Evolutionary conservation across 2,888 invertebrate genomes (phyloP).

Genomic region (Hedychridium roseum): DNA sequence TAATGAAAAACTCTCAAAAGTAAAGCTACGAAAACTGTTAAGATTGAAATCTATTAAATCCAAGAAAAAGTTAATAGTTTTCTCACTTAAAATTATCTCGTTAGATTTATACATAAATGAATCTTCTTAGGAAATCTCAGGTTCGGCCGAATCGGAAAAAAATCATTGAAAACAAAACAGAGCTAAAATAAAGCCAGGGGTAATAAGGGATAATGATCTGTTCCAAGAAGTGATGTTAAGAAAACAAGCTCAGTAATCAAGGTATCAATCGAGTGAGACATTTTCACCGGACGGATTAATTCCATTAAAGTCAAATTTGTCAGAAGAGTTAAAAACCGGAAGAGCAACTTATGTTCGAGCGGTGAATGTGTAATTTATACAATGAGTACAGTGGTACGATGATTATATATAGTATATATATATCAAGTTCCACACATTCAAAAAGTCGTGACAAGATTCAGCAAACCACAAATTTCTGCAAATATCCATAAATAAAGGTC

Average conservation of each 20-base stretch:
- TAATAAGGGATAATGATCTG: slow-evolving; percentile 45
- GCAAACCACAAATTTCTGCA: slow-evolving; percentile 64
- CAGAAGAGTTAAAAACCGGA: background rate
- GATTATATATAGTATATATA: slow-evolving; percentile 46
- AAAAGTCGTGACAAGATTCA: slow-evolving; percentile 62
- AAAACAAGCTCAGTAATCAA: slow-evolving; percentile 54
- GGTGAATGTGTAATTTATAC: slow-evolving; percentile 63
- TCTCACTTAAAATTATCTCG: too few relatives aligned
- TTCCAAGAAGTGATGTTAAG: slow-evolving; percentile 46
- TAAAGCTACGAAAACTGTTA: too few relatives aligned
- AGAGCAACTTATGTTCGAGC: slow-evolving; percentile 45
- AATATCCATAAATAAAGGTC: slow-evolving; percentile 60
- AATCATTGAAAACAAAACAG: slow-evolving; percentile 44
- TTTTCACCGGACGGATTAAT: slow-evolving; percentile 40
- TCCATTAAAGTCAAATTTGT: slow-evolving; percentile 33
- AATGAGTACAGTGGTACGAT: slow-evolving; percentile 61
- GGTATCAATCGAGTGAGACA: slow-evolving; percentile 42
- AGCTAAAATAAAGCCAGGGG: slow-evolving; percentile 55
- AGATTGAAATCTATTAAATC: too few relatives aligned
- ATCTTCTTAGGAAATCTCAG: slow-evolving; percentile 13
- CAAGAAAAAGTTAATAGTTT: too few relatives aligned
- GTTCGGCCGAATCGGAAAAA: slow-evolving; percentile 29
- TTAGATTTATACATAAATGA: background rate
- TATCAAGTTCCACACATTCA: slow-evolving; percentile 61
- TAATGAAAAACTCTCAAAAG: too few relatives aligned